Evolutionary conservation across 2,888 invertebrate genomes (phyloP), one percentile per base, ranked within the genome.

Genomic region (Lamellibrachia columna): DNA sequence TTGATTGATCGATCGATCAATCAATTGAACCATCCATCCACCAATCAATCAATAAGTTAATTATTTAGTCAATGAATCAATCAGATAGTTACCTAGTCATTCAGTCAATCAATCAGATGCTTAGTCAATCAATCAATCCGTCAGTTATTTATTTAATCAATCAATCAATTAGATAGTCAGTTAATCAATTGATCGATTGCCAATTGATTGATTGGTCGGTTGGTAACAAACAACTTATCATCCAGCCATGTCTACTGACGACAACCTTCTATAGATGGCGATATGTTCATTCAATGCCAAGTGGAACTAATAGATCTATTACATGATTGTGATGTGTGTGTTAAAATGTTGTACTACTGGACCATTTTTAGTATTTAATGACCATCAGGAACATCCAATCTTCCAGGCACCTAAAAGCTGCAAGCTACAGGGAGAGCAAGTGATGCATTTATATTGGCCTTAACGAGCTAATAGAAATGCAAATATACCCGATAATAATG

Each of bases 391-490:
- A 6, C 75, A 3, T 1, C 75, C 75, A 2, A 22, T 75, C 75
- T 75, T 22, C n/a, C 75, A 75, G 75, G 75, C 75, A 75, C 75
- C n/a, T 22, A 75, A n/a, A 22, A 3, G 6, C 1, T 22, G 22
- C 75, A 22, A n/a, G 75, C 75, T 75, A 22, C 75, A 22, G 6
- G 22, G 75, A n/a, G 22, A 75, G 22, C 75, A 22, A 75, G 75
- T 15, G 75, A 75, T 75, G 75, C 75, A 75, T 75, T 75, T 75
- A 22, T 75, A 75, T 75, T 75, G 75, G 75, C 75, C 75, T 75
- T 75, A 75, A 75, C 75, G 75, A 75, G 22, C 75, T 75, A 75
- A 75, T 75, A 75, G 75, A 75, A 75, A 75, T 75, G 75, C 75
- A 75, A 75, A 75, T 75, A 75, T 75, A n/a, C 15, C 75, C 75